Evolutionary conservation across 2,113 vertebrate genomes (phyloP), one percentile per base, ranked within the genome.

Genomic region (rat (Rattus norvegicus)): DNA sequence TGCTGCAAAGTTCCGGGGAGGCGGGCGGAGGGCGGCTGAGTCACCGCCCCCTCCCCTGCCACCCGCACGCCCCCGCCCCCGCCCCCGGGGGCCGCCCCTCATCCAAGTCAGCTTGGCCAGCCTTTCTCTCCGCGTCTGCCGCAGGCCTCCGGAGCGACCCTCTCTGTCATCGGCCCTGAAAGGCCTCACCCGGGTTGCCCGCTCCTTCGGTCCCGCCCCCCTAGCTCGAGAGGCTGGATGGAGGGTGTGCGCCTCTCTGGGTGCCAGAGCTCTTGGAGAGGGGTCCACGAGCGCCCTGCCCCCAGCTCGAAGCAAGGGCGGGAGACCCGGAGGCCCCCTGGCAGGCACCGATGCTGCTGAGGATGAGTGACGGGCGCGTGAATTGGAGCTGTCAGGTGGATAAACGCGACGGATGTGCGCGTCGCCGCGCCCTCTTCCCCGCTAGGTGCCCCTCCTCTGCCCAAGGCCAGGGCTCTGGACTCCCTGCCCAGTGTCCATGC

Each of bases 1-100:
- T 97, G 97, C 96, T 95, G 96, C 97, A 98, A 98, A 98, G 98
- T 98, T 98, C 96, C 94, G 94, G 97, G 97, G 97, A 97, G 97
- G 95, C 86, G 54, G 97, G 97, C 77, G 56, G 97, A 96, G 97
- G 97, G 97, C 79, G 96, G 97, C 97, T 97, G 97, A 97, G 96
- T 97, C 98, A 98, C 98, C 89, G 94, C 96, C 98, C 97, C 97
- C 92, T 76, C 83, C 92, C 93, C 91, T 93, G 54, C 88, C 14
- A 4, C 88, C 90, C 67, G 1, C 43, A 1, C 36, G 7, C 93
- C 93, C 7, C 91, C 36, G 7, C 93, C 93, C 7, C 91, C 36
- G 26, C 87, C 95, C 89, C 54, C 67, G 1, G 73, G 90, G 73
- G 54, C 79, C n/a, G 59, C 56, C 70, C 63, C 33, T 52, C 0